Conservation (phyloP, 2,797 vertebrate species). For the Gastrophryne carolinensis region DNA sequence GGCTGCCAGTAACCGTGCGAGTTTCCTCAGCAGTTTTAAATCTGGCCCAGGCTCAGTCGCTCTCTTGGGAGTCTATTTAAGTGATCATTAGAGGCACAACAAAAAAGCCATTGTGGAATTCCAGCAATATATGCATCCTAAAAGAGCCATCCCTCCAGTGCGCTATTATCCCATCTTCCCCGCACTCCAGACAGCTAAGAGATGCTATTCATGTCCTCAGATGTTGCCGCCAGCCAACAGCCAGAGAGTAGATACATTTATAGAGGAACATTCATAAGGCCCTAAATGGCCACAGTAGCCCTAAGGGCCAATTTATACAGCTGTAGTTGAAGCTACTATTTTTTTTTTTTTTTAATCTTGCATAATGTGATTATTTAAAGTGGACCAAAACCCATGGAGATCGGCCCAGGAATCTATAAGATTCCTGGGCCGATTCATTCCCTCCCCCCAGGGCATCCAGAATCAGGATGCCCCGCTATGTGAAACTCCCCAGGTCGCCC, state of each 20-base stretch:
- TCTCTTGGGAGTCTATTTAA: conserved; percentile 71
- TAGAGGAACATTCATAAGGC: no score
- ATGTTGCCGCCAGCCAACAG: conserved; percentile 53
- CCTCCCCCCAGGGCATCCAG: no score
- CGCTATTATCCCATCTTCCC: conserved; percentile 60
- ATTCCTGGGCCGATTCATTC: no score
- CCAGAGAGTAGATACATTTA: conserved; percentile 50
- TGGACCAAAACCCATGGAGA: no score
- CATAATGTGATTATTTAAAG: no score
- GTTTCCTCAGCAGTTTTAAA: conserved; percentile 75
- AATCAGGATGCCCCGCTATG: no score
- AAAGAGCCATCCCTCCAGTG: conserved; percentile 64
- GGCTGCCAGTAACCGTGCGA: conserved; percentile 81
- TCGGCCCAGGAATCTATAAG: no score
- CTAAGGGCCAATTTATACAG: no score
- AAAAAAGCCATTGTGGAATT: conserved; percentile 75
- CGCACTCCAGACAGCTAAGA: conserved; percentile 53
- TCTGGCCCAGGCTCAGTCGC: conserved; percentile 73
- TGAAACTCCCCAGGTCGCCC: no score
- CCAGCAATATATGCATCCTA: conserved; percentile 64
- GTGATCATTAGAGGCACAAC: conserved; percentile 74
- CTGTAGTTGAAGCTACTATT: no score
- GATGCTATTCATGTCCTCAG: conserved; percentile 61
- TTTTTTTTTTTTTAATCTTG: no score
- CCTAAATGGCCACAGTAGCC: no score